Evolutionary conservation across 1,140 invertebrate species (phyloP).

Genomic region (Scaptomyza graminum): DNA sequence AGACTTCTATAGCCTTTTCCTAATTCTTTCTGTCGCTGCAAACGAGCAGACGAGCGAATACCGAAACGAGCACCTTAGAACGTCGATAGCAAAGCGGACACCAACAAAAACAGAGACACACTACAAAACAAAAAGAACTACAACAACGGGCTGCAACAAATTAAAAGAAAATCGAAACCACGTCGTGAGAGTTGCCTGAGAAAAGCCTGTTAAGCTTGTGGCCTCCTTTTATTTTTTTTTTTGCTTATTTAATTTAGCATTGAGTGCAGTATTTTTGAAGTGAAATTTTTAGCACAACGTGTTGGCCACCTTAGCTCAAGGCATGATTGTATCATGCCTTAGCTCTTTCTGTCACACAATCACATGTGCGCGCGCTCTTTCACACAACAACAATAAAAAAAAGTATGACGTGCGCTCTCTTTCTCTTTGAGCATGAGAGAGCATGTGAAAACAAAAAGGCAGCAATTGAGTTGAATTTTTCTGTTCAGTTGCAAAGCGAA

Average conservation of each 20-base stretch:
- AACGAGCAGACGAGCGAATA: constrained; percentile 13
- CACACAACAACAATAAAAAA: not conserved
- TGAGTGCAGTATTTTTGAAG: constrained; percentile 31
- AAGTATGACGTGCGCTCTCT: not conserved
- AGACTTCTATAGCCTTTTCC: constrained; percentile 8
- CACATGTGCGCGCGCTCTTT: not conserved
- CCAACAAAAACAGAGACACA: constrained; percentile 46
- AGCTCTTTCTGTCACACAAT: not conserved
- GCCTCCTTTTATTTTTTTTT: constrained; percentile 1
- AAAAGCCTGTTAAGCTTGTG: constrained; percentile 9
- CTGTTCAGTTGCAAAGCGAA: constrained; percentile 42
- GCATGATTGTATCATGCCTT: too few species aligned
- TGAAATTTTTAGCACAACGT: constrained; percentile 31
- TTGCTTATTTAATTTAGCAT: constrained; percentile 45
- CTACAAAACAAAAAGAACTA: not conserved
- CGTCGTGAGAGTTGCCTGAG: not conserved
- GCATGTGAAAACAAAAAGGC: not conserved
- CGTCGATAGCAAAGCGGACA: constrained; percentile 32
- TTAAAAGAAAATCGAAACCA: constrained; percentile 10
- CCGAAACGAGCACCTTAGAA: constrained; percentile 31
- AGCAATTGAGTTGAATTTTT: constrained; percentile 21
- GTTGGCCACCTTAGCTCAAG: not conserved
- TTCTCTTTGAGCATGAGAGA: too few species aligned
- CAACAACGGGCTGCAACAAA: constrained; percentile 4
- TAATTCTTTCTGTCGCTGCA: not conserved